A percentile compares a stretch with the other conserved stretches of the same genome.
Evolutionary conservation across 2,888 invertebrate genomes (phyloP).

Genomic region (Zhengitettix transpicula): DNA sequence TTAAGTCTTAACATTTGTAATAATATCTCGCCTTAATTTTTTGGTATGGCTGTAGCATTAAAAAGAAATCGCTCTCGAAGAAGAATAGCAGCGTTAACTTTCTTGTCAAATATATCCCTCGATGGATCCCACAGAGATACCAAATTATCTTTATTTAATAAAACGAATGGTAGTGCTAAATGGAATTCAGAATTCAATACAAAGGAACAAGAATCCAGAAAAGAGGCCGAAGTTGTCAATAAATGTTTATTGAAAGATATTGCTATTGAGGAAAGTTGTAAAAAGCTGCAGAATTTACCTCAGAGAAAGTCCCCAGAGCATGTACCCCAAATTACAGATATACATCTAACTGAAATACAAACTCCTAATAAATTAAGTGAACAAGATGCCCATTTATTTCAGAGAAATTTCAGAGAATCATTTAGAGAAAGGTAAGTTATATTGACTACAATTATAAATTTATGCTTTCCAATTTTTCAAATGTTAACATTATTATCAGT

Average conservation of each 20-base stretch:
- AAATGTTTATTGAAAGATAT: neutral
- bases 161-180: slow-evolving; percentile 16
- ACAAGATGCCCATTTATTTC: slow-evolving; percentile 4
- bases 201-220: slow-evolving; percentile 19
- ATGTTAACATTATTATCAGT: too few species aligned
- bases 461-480: too few species aligned
- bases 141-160: slow-evolving; percentile 28
- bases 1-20: too few species aligned
- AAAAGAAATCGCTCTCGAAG: slow-evolving; percentile 50
- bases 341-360: slow-evolving; percentile 36
- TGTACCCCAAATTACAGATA: slow-evolving; percentile 55
- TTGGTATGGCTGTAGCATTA: slow-evolving; percentile 7
- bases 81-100: slow-evolving; percentile 81
- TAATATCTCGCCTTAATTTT: too few species aligned
- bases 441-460: too few species aligned
- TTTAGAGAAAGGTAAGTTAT: slow-evolving; percentile 43
- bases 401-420: slow-evolving; percentile 19
- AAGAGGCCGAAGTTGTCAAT: too few species aligned
- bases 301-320: slow-evolving; percentile 25
- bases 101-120: slow-evolving; percentile 86
- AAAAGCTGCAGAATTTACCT: slow-evolving; percentile 5
- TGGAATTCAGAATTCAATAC: slow-evolving; percentile 13
- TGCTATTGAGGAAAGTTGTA: neutral
- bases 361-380: slow-evolving; percentile 41
- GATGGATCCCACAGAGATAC: slow-evolving; percentile 75